Conservation (phyloP, 2,888 invertebrate genomes). For the Pomacea canaliculata region DNA sequence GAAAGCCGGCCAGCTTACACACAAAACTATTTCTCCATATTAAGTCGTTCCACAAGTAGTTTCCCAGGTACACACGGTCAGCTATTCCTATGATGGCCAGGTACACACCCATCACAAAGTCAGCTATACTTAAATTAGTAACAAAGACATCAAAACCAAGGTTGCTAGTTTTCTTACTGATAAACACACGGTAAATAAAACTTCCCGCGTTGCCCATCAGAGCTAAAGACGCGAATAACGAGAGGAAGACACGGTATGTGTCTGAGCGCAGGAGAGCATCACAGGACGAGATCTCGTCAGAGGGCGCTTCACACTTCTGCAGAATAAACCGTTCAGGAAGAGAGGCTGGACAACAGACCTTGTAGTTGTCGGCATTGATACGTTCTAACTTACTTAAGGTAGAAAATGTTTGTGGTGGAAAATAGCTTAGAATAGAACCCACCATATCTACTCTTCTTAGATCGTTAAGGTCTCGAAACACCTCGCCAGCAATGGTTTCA, state of each 20-base stretch:
- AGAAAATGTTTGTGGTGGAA: neutral
- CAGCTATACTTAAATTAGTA: constrained; percentile 28
- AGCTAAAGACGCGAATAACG: constrained; percentile 8
- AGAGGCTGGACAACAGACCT: constrained; percentile 14
- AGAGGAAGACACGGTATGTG: constrained; percentile 12
- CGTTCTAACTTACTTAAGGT: neutral
- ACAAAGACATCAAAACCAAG: constrained; percentile 25
- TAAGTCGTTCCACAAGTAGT: constrained; percentile 44
- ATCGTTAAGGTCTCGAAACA: neutral
- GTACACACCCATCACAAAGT: constrained; percentile 21
- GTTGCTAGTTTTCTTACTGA: neutral
- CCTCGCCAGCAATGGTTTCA: neutral
- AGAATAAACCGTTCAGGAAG: constrained; percentile 10
- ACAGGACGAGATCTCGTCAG: constrained; percentile 21
- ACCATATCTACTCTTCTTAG: neutral
- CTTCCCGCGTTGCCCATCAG: constrained; percentile 14
- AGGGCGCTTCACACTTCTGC: constrained; percentile 7
- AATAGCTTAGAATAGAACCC: constrained; percentile 1
- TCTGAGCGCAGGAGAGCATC: constrained; percentile 8
- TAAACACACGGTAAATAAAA: constrained; percentile 21
- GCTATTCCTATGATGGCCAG: too few species aligned
- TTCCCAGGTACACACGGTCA: constrained; percentile 35
- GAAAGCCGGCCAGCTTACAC: constrained; percentile 41
- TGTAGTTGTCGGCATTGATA: constrained; percentile 18
- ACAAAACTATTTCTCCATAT: constrained; percentile 42